Evolutionary conservation across 1,140 invertebrate genomes (phyloP), one percentile per base, ranked within the genome.

Genomic region (Parasteatoda tepidariorum): DNA sequence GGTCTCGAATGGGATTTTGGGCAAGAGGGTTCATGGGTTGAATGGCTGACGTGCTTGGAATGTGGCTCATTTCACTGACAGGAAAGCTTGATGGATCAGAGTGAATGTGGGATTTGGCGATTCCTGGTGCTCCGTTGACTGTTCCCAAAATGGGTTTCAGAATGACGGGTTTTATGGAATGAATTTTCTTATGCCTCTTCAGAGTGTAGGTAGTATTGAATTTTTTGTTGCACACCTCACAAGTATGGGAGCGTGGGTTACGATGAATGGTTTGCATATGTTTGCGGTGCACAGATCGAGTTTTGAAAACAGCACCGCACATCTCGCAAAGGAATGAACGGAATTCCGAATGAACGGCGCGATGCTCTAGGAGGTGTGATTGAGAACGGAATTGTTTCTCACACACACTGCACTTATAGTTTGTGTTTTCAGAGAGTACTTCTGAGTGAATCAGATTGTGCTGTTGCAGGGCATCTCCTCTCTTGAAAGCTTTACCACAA

Each of bases 281-380:
- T 59, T 89, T 90, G 28, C 88, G 86, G 81, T 90, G 90, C 0
- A 90, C 89, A 1, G 88, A 87, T 28, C 88, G 87, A 0, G 90
- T 91, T 85, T 90, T 91, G 82, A 91, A 91, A 13, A 89, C 87
- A 9, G 90, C 88, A 9, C 90, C 90, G 86, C 90, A 91, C 15
- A 90, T 89, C 75, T 91, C 89, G 85, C 90, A 91, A 22, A 90
- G 86, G 83, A 88, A 89, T 6, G 88, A 87, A 15, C 90, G 87
- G n/a, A 87, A 86, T 33, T 87, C 88, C 7, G 89, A 88, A 83
- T 90, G 90, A n/a, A 88, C 88, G 18, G 88, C 86, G 85, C 57
- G 38, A 59, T 88, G 86, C 67, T 88, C 86, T 4, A 73, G 79
- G 11, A 88, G 78, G 73, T 88, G 87, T 5, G 87, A 89, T 66